These are phyloP conservation scores for Sitophilus oryzae DNA, from an alignment of 1,140 invertebrate genomes.

Conservation along the genomic window DNA sequence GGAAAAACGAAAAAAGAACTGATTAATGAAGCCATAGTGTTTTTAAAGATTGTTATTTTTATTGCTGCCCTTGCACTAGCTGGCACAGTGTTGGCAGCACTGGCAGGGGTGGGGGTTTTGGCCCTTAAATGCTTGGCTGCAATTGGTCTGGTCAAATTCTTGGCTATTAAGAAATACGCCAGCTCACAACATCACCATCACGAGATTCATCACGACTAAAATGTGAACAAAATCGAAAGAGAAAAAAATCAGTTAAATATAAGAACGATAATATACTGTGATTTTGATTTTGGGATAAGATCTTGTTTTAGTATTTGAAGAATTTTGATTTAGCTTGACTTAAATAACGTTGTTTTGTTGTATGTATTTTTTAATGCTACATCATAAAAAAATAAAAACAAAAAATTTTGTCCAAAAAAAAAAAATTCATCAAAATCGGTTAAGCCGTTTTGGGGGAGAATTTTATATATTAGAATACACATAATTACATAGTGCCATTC, in stretches of 20 bases:
- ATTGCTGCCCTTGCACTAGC: slow-evolving; percentile 1
- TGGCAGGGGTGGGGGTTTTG: slow-evolving; percentile 18
- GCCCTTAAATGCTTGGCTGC: slow-evolving; percentile 7
- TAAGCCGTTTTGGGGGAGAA: too few species aligned
- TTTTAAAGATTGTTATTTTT: slow-evolving; percentile 9
- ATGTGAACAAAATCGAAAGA: background rate
- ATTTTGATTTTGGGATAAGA: too few species aligned
- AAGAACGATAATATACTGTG: too few species aligned
- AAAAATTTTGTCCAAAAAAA: too few species aligned
- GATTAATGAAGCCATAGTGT: slow-evolving; percentile 14
- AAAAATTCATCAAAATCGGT: too few species aligned
- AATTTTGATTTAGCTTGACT: too few species aligned
- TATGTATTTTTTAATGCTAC: too few species aligned
- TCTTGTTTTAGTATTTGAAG: too few species aligned
- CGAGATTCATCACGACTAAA: slow-evolving; percentile 4
- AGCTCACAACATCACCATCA: background rate
- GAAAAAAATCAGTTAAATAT: slow-evolving; percentile 3
- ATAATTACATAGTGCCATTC: too few species aligned
- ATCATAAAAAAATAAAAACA: too few species aligned
- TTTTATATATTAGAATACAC: too few species aligned
- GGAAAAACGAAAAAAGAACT: slow-evolving; percentile 18
- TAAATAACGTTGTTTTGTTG: too few species aligned
- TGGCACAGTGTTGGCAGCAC: background rate
- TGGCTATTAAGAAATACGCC: slow-evolving; percentile 7
- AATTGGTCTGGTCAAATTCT: slow-evolving; percentile 4